Evolutionary conservation across 2,888 invertebrate genomes (phyloP).

Genomic region (Ochropacha duplaris): DNA sequence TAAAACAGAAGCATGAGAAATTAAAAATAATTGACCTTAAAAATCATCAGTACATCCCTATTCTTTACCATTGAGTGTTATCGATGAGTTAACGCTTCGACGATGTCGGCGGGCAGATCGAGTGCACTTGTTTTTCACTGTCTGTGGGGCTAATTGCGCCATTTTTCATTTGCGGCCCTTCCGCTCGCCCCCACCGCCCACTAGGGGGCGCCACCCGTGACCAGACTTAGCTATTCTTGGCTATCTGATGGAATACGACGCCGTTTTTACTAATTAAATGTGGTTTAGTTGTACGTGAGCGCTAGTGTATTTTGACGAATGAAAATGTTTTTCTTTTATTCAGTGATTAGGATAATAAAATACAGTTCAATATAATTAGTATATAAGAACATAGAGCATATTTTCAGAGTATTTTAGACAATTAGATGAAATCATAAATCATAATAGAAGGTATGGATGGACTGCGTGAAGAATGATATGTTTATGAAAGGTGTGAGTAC

Average conservation of each 20-base stretch:
- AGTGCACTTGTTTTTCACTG: conserved; percentile 82
- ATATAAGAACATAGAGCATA: too few relatives aligned
- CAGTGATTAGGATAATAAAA: not conserved
- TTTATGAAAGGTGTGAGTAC: too few relatives aligned
- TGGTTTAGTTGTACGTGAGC: conserved; percentile 28
- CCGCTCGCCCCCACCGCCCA: conserved; percentile 28
- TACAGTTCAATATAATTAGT: too few relatives aligned
- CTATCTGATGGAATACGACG: conserved; percentile 37
- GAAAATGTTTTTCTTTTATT: not conserved
- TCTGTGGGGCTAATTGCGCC: conserved; percentile 79
- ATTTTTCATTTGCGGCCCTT: conserved; percentile 76
- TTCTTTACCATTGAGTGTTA: conserved; percentile 43
- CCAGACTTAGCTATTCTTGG: conserved; percentile 47
- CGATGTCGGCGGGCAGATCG: conserved; percentile 63
- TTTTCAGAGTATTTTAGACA: too few relatives aligned
- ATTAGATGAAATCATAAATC: too few relatives aligned
- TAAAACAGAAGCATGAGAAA: conserved; percentile 15
- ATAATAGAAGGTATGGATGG: too few relatives aligned
- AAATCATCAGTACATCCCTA: conserved; percentile 29
- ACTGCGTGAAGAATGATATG: too few relatives aligned
- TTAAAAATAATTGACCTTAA: conserved; percentile 14
- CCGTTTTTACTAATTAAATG: conserved; percentile 52
- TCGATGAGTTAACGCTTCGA: conserved; percentile 51
- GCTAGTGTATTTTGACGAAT: not conserved
- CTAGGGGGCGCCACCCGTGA: conserved; percentile 28